These are phyloP conservation scores for roundworm (Caenorhabditis elegans) DNA, from an alignment of 1,140 invertebrate species.

Conservation along the genomic window DNA sequence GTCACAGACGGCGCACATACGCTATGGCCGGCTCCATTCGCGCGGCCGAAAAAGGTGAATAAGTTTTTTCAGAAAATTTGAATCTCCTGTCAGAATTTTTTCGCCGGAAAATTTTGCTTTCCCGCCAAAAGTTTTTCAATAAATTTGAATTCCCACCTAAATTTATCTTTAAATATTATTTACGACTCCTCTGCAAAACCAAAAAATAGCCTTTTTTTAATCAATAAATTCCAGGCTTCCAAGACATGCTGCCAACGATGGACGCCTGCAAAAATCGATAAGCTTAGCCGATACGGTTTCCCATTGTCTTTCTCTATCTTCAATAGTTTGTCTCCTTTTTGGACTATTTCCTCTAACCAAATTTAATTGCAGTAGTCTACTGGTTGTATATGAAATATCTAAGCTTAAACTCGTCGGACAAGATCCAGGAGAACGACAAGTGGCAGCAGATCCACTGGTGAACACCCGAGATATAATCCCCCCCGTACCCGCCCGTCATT, in stretches of 20 bases:
- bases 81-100: no score
- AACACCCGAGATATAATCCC: not conserved
- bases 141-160: no score
- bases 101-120: slow-evolving; percentile 72
- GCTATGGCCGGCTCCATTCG: slow-evolving; percentile 52
- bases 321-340: slow-evolving; percentile 71
- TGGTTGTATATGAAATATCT: slow-evolving; percentile 52
- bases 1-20: slow-evolving; percentile 44
- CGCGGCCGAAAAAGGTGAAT: slow-evolving; percentile 47
- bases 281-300: slow-evolving; percentile 91
- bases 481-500: slow-evolving; percentile 26
- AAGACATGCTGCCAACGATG: slow-evolving; percentile 37
- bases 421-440: slow-evolving; percentile 14
- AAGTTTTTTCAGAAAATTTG: no score
- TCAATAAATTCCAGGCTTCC: not conserved
- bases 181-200: no score
- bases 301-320: slow-evolving; percentile 89
- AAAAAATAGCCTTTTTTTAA: no score
- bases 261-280: slow-evolving; percentile 89
- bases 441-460: slow-evolving; percentile 36
- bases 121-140: no score
- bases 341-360: not conserved
- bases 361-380: slow-evolving; percentile 47
- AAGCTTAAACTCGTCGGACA: slow-evolving; percentile 30
- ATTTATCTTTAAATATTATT: not conserved